Conservation (phyloP, 2,113 vertebrate genomes). For the Salvelinus alpinus region DNA sequence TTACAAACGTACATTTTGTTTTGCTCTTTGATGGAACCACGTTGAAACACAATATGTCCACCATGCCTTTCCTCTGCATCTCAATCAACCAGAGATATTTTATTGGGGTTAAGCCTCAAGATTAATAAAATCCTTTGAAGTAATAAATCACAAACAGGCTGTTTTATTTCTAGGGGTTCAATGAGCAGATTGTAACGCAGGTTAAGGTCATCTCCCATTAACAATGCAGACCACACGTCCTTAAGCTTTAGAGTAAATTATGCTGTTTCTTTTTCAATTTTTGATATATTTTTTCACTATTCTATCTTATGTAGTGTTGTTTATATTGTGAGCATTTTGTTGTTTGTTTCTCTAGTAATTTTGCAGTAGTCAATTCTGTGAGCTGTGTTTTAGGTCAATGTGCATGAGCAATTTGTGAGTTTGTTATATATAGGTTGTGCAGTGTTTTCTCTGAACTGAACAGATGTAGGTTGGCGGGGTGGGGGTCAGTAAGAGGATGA, state of each 20-base stretch:
- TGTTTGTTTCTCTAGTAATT: not conserved
- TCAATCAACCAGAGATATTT: not conserved
- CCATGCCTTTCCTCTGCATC: not conserved
- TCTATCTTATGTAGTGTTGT: not conserved
- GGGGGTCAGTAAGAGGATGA: conserved; percentile 30
- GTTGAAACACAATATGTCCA: not conserved
- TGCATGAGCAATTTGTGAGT: not conserved
- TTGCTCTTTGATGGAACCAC: not conserved
- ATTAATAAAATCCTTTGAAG: not conserved
- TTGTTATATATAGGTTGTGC: not conserved
- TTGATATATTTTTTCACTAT: too few species aligned
- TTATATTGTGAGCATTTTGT: not conserved
- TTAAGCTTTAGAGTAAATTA: not conserved
- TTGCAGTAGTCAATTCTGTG: not conserved
- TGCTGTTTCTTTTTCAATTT: not conserved
- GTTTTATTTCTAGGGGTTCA: not conserved
- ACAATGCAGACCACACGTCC: not conserved
- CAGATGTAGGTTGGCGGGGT: not conserved
- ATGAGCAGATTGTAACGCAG: not conserved
- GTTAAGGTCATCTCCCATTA: not conserved
- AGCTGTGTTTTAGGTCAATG: not conserved
- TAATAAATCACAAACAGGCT: not conserved
- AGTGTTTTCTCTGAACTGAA: conserved; percentile 7
- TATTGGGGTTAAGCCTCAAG: not conserved
- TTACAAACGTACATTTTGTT: not conserved